Percentiles rank a stretch among this genome's conserved stretches.
Evolutionary conservation across 2,113 vertebrate species (phyloP).

Genomic region (Bungarus multicinctus): DNA sequence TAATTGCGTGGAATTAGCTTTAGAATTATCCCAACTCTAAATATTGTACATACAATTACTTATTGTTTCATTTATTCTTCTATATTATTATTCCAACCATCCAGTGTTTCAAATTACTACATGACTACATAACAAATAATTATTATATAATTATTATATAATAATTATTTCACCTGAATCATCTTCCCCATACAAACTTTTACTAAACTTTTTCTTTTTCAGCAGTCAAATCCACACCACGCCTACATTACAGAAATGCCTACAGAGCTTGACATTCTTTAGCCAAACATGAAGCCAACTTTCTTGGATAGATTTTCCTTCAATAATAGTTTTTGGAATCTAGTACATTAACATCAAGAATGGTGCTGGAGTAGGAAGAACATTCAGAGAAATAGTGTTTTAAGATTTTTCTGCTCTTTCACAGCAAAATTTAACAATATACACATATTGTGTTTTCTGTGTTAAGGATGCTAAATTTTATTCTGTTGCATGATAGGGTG

Average conservation of each 20-base stretch:
- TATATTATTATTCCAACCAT: neutral
- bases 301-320: neutral
- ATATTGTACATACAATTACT: neutral
- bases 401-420: neutral
- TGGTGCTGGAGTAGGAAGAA: neutral
- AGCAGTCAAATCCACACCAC: neutral
- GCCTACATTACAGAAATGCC: neutral
- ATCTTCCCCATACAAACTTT: neutral
- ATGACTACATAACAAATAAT: neutral
- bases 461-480: neutral
- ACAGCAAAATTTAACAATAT: neutral
- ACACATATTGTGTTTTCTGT: neutral
- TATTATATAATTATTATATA: too few relatives aligned
- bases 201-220: neutral
- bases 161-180: neutral
- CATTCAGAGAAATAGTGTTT: neutral
- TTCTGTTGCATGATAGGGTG: neutral
- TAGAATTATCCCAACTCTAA: neutral
- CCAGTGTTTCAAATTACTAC: too few relatives aligned
- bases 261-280: conserved; percentile 4
- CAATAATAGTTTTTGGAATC: neutral
- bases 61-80: neutral
- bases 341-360: neutral
- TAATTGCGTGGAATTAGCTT: neutral
- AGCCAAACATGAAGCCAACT: conserved; percentile 17